A percentile compares a stretch with the other conserved stretches of the same genome.
Conservation (phyloP, 2,113 vertebrate species). For the Salvelinus sp. region DNA sequence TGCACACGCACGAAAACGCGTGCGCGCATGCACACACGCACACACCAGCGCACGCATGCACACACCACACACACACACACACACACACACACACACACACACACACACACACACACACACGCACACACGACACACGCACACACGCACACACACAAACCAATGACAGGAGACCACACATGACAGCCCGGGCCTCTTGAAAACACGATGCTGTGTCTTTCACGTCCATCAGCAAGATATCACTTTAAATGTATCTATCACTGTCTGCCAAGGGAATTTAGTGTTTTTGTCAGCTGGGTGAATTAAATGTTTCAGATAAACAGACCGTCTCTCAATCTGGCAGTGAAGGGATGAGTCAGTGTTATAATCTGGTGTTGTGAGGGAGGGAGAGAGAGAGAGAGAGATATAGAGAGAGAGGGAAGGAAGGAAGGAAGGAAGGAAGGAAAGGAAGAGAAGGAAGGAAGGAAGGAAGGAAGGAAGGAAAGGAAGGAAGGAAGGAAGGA, state of each 20-base stretch:
- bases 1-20: neutral
- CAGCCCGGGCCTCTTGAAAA: neutral
- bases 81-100: neutral
- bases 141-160: neutral
- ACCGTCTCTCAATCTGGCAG: constrained; percentile 33
- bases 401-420: neutral
- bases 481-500: no score
- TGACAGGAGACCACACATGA: neutral
- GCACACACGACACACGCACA: neutral
- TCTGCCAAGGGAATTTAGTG: constrained; percentile 5
- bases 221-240: constrained; percentile 28
- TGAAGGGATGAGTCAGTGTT: constrained; percentile 12
- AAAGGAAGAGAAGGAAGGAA: accelerated
- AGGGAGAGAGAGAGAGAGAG: constrained; percentile 6
- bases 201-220: neutral
- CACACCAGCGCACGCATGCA: neutral
- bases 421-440: no score
- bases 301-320: constrained; percentile 29
- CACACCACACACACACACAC: constrained; percentile 1
- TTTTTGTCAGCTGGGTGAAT: constrained; percentile 19
- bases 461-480: no score
- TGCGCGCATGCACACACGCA: neutral
- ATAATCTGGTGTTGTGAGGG: constrained; percentile 18
- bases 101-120: constrained; percentile 1
- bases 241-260: constrained; percentile 22